Conservation (phyloP, 2,113 vertebrate species). For the Megaleporinus macrocephalus region DNA sequence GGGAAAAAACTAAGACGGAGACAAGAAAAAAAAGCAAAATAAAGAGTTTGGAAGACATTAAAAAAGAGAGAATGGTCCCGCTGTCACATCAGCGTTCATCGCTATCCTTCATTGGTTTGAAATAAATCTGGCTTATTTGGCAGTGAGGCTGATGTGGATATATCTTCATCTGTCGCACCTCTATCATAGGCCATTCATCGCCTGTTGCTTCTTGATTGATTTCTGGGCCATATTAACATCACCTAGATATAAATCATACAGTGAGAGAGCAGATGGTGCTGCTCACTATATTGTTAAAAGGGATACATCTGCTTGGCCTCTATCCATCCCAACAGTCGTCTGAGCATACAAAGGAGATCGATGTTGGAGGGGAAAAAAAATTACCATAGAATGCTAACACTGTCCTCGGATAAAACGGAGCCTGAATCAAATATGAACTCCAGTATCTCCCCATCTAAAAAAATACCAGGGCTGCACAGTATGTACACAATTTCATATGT, state of each 20-base stretch:
- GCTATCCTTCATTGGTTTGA: slow-evolving; percentile 41
- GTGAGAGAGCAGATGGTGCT: slow-evolving; percentile 7
- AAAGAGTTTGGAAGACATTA: slow-evolving; percentile 3
- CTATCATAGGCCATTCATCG: slow-evolving; percentile 33
- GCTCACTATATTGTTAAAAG: slow-evolving; percentile 13
- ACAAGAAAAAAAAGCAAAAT: slow-evolving; percentile 20
- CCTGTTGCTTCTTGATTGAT: slow-evolving; percentile 44
- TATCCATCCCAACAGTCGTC: background rate
- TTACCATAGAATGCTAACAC: background rate
- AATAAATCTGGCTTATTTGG: slow-evolving; percentile 52
- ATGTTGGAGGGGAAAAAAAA: slow-evolving; percentile 6
- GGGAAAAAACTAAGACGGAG: slow-evolving; percentile 49
- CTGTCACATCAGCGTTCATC: slow-evolving; percentile 29
- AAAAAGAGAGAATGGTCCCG: slow-evolving; percentile 27
- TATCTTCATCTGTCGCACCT: slow-evolving; percentile 41
- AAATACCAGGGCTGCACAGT: background rate
- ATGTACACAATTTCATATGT: background rate
- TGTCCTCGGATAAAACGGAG: background rate
- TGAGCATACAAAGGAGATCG: slow-evolving; percentile 9
- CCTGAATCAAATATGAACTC: background rate
- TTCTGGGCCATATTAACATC: slow-evolving; percentile 41
- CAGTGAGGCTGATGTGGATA: slow-evolving; percentile 37
- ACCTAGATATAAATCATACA: slow-evolving; percentile 34
- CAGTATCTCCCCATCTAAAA: background rate
- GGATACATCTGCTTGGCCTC: slow-evolving; percentile 20